Evolutionary conservation across 2,888 invertebrate species (phyloP).

Genomic region (Meiosimyza platycephala): DNA sequence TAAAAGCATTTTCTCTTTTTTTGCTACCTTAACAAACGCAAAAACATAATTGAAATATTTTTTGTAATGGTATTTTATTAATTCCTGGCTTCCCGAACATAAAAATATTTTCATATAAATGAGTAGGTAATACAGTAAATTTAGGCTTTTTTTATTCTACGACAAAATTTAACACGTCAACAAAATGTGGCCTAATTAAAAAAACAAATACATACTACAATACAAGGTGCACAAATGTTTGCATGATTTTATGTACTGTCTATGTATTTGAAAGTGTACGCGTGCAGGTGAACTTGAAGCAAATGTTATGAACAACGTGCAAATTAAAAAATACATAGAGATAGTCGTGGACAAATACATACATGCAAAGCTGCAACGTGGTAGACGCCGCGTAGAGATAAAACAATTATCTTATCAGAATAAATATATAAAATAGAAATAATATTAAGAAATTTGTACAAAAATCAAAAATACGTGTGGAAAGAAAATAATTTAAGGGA

Average conservation of each 20-base stretch:
- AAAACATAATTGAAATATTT: too few relatives aligned
- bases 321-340: slow-evolving; percentile 5
- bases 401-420: slow-evolving; percentile 10
- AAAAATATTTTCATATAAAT: too few relatives aligned
- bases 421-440: neutral
- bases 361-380: neutral
- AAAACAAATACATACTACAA: too few relatives aligned
- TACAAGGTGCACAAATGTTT: neutral
- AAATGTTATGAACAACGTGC: slow-evolving; percentile 10
- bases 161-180: slow-evolving; percentile 3
- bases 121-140: too few relatives aligned
- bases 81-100: too few relatives aligned
- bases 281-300: slow-evolving; percentile 1
- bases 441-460: neutral
- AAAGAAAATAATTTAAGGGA: too few relatives aligned
- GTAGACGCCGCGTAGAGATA: slow-evolving; percentile 11
- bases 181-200: slow-evolving; percentile 26
- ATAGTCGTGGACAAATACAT: too few relatives aligned
- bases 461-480: too few relatives aligned
- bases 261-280: neutral
- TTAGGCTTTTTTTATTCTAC: too few relatives aligned
- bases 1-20: too few relatives aligned
- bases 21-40: too few relatives aligned
- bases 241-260: neutral
- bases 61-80: too few relatives aligned